Evolutionary conservation across 2,888 invertebrate genomes (phyloP).

Genomic region (Cabera pusaria): DNA sequence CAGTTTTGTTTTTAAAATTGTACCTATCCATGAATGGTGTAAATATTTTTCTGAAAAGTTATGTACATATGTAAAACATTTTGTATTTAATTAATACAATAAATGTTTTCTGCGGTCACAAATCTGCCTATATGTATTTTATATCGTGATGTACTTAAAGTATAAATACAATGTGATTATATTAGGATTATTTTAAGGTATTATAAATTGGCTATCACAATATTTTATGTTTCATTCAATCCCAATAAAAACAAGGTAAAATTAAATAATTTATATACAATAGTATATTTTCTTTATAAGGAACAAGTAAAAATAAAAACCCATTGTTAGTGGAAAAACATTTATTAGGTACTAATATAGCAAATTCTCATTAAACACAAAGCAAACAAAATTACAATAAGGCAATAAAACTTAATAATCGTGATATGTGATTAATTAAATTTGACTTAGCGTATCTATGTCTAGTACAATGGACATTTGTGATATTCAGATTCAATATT

Average conservation of each 20-base stretch:
- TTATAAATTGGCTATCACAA: too few species aligned
- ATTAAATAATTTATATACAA: too few species aligned
- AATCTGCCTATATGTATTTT: too few species aligned
- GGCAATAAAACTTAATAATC: conserved; percentile 69
- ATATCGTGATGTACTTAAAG: too few species aligned
- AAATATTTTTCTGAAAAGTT: conserved; percentile 2
- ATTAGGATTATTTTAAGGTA: too few species aligned
- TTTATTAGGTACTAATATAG: conserved; percentile 71
- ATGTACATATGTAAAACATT: conserved; percentile 12
- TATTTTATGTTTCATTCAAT: too few species aligned
- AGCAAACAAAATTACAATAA: conserved; percentile 74
- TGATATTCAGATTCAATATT: conserved; percentile 41
- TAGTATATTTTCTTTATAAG: not conserved
- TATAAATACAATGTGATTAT: too few species aligned
- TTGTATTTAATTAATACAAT: conserved; percentile 20
- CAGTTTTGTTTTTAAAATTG: conserved; percentile 35
- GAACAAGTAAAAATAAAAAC: conserved; percentile 15
- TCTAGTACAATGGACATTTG: conserved; percentile 50
- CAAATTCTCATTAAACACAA: conserved; percentile 75
- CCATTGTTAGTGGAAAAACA: conserved; percentile 53
- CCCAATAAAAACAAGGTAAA: too few species aligned
- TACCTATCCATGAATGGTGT: conserved; percentile 18
- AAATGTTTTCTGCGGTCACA: conserved; percentile 16
- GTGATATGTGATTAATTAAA: conserved; percentile 76
- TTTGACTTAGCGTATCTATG: conserved; percentile 66